Evolutionary conservation across 2,113 vertebrate species (phyloP).

Genomic region (Catagonus wagneri): DNA sequence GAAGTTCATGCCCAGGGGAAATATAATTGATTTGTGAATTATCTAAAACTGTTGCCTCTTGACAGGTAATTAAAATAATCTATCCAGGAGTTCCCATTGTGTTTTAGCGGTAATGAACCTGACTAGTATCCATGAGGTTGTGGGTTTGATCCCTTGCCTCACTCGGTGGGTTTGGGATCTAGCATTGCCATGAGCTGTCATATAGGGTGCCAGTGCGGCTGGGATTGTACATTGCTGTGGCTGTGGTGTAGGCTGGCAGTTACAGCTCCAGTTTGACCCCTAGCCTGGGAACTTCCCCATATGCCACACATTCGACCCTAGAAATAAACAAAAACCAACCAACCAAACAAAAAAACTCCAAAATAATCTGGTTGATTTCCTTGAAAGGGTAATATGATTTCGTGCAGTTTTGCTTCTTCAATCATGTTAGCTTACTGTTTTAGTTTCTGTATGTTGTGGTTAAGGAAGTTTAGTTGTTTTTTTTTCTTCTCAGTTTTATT

Average conservation of each 20-base stretch:
- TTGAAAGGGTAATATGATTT: slow-evolving; percentile 5
- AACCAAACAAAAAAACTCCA: background rate
- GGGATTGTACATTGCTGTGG: no score
- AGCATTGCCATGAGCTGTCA: no score
- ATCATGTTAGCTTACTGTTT: slow-evolving; percentile 5
- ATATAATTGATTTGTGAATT: slow-evolving; percentile 36
- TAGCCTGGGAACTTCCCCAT: no score
- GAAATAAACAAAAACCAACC: no score
- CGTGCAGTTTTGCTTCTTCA: background rate
- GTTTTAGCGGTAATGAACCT: no score
- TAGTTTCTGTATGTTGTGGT: slow-evolving; percentile 47
- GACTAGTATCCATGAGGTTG: no score
- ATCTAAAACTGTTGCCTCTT: slow-evolving; percentile 11
- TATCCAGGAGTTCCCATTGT: background rate
- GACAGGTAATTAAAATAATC: slow-evolving; percentile 27
- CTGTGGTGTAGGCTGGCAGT: no score
- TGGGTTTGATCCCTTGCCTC: no score
- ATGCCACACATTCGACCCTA: no score
- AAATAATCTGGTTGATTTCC: background rate
- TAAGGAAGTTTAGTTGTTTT: background rate
- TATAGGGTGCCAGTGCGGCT: no score
- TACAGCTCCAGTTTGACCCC: no score
- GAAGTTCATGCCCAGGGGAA: slow-evolving; percentile 30
- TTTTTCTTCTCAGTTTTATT: slow-evolving; percentile 20
- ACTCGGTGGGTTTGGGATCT: no score